These are phyloP conservation scores for Ctenochaetus hawaiiensis DNA, from an alignment of 2,797 vertebrate species.

Conservation along the genomic window DNA sequence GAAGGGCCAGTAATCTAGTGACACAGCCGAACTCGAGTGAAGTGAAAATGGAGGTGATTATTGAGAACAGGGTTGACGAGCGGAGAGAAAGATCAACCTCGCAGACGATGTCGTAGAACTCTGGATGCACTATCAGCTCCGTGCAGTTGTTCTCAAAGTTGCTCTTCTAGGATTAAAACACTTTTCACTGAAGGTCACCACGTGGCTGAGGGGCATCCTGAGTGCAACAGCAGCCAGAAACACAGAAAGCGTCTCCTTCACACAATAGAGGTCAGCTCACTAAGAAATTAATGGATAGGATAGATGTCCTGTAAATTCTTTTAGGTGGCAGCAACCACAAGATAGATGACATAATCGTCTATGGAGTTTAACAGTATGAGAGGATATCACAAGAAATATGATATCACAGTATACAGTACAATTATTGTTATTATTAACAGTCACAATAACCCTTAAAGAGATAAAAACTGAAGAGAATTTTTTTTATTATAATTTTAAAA, in stretches of 20 bases:
- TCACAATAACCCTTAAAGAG: no score
- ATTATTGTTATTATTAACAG: no score
- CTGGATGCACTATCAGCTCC: slow-evolving; percentile 42
- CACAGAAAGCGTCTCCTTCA: slow-evolving; percentile 19
- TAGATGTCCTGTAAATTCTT: slow-evolving; percentile 6
- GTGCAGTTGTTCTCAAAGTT: slow-evolving; percentile 52
- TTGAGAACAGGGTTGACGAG: slow-evolving; percentile 41
- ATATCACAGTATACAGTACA: no score
- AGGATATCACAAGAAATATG: no score
- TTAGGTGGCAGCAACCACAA: not conserved
- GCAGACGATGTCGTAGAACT: slow-evolving; percentile 35
- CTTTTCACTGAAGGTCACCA: slow-evolving; percentile 64
- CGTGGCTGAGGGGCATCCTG: slow-evolving; percentile 44
- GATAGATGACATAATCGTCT: not conserved
- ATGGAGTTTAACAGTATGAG: no score
- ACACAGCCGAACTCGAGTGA: slow-evolving; percentile 78
- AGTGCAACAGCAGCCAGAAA: slow-evolving; percentile 33
- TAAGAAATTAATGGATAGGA: not conserved
- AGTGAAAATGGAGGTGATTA: slow-evolving; percentile 76
- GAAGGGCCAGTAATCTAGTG: slow-evolving; percentile 81
- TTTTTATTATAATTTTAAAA: no score
- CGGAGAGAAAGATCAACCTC: slow-evolving; percentile 26
- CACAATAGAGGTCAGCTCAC: slow-evolving; percentile 25
- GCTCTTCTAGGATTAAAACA: slow-evolving; percentile 49
- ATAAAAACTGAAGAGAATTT: no score